Percentiles rank a stretch among this genome's conserved stretches.
Conservation (phyloP, 2,113 vertebrate species). For the Tragelaphus buxtoni region DNA sequence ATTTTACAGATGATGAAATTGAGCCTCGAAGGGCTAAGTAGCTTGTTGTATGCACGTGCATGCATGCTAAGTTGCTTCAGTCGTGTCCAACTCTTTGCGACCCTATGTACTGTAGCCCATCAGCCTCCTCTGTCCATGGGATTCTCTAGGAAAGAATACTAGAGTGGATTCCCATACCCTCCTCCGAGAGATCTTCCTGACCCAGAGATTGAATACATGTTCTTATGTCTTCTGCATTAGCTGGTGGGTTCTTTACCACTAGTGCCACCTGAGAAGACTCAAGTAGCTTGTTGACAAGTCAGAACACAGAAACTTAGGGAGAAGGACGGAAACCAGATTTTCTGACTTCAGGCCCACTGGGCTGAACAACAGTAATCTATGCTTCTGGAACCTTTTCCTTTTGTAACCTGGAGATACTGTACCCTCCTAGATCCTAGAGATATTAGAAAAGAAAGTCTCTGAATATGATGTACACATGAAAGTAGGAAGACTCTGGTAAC, state of each 20-base stretch:
- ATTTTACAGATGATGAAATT: neutral
- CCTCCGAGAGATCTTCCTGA: neutral
- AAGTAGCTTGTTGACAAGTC: neutral
- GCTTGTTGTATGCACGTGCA: neutral
- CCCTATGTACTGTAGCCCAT: neutral
- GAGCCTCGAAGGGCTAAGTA: neutral
- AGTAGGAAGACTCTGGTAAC: neutral
- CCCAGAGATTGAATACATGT: neutral
- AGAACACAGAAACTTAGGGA: neutral
- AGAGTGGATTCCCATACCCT: neutral
- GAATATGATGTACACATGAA: accelerated
- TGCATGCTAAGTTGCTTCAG: neutral
- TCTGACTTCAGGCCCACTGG: neutral
- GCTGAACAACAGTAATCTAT: neutral
- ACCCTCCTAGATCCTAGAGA: neutral
- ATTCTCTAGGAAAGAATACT: neutral
- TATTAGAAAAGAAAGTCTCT: neutral
- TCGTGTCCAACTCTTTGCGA: accelerated
- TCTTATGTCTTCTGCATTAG: neutral
- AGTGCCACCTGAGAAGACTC: neutral
- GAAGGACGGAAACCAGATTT: neutral
- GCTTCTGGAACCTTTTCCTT: neutral
- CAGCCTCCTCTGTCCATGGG: neutral
- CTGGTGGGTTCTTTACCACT: neutral
- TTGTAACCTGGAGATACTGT: neutral